Base-by-base conservation (phyloP, 2,888 invertebrate species). In the Rotaria magnacalcarata region DNA sequence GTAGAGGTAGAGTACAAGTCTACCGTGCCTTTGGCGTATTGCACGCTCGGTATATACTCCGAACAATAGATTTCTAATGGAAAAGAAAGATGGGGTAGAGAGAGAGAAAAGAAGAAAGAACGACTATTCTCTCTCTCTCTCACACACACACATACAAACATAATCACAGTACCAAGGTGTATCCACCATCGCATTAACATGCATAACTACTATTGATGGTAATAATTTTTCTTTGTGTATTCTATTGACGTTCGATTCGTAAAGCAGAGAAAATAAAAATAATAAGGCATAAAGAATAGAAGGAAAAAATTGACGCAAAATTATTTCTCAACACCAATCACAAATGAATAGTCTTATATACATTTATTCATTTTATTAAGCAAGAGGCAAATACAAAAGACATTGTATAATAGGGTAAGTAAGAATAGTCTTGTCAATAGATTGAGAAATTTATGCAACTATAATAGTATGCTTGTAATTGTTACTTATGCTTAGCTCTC, bases 401-500 rank as follows among this genome's bases (percentile, higher is more conserved):
- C 24, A 60, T 60, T 60, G n/a, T 60, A 27, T 27, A 60, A 60
- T 24, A 60, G 14, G 14, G 58, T 60, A 60, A 60, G 58, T 60
- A 60, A 60, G 58, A n/a, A 60, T 27, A 60, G 58, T 60, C 58
- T 60, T 60, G 27, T 60, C n/a, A 27, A 60, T 60, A 60, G 1
- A 60, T n/a, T 5, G 14, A 60, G 27, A 60, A 14, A 60, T 60
- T 60, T 60, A 60, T n/a, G n/a, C 58, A 27, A 14, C 10, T 60
- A 60, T 60, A 60, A 60, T 60, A 60, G 27, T 60, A 60, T 60
- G 58, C n/a, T 60, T 60, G 58, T 60, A 60, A 60, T 60, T 60
- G 58, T 60, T 60, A 8, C 58, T 60, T 60, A 27, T 60, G 58
- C 27, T 27, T 27, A n/a, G n/a, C 58, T 60, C 58, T 60, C 27